phyloP scores from a whole-genome alignment of 1,140 invertebrate species.

The Drosophila sucinea region DNA sequence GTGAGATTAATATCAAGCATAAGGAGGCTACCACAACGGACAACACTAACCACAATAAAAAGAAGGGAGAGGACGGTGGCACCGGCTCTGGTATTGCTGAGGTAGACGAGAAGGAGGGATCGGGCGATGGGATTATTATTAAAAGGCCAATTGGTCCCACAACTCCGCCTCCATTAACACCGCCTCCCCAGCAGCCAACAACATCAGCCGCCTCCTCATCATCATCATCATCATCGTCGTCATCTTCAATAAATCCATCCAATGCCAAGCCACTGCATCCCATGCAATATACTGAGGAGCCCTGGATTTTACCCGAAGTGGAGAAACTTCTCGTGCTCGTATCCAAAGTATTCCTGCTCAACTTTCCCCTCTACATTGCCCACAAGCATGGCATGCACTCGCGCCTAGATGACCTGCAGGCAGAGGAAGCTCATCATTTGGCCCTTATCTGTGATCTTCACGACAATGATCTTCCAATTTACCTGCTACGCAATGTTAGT shows the following conservation, averaged over 20 bases:
- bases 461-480: constrained; percentile 95
- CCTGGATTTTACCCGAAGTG: constrained; percentile 89
- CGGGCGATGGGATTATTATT: constrained; percentile 54
- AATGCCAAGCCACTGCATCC: constrained; percentile 43
- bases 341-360: constrained; percentile 92
- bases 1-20: constrained; percentile 37
- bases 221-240: too few species aligned
- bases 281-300: constrained; percentile 79
- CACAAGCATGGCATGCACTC: constrained; percentile 93
- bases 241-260: constrained; percentile 1
- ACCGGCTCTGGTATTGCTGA: not conserved
- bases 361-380: constrained; percentile 96
- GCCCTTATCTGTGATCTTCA: constrained; percentile 95
- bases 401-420: constrained; percentile 90
- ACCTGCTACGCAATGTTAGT: constrained; percentile 94
- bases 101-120: constrained; percentile 43
- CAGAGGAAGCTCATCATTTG: constrained; percentile 90
- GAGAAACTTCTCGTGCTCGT: constrained; percentile 91
- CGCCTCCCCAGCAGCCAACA: not conserved
- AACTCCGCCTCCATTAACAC: constrained; percentile 40
- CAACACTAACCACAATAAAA: constrained; percentile 25
- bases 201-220: not conserved
- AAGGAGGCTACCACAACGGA: constrained; percentile 45
- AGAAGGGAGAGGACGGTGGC: constrained; percentile 22
- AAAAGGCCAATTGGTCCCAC: constrained; percentile 42